Evolutionary conservation across 2,797 vertebrate genomes (phyloP), one percentile per base, ranked within the genome.

Genomic region (Monodelphis domestica): DNA sequence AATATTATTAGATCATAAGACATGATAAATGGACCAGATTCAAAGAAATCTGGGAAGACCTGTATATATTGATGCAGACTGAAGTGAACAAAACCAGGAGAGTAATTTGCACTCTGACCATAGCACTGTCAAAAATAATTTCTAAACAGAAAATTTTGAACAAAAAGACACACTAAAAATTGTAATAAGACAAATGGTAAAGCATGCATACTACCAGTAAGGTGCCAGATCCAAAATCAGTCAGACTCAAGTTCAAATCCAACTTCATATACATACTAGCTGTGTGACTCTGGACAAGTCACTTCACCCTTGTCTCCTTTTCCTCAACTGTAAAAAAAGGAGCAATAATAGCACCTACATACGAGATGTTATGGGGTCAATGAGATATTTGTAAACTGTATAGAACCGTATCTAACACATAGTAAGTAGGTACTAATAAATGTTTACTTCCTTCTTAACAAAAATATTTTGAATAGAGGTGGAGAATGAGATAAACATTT

Each of bases 271-370:
- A 88, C 33, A 92, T 53, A 70, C 10, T 15, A 87, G 89, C 21
- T 2, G 21, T 38, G 17, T 38, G n/a, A 5, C n/a, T 24, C 70
- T 78, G 38, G n/a, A 26, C 51, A 89, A 91, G 91, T 15, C 12
- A 54, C n/a, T 54, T 59, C 91, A 53, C 3, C 33, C 63, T 54
- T 55, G 29, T 21, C 57, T 92, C 54, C 9, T 15, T 96, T 91
- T 90, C 87, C 90, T 90, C 88, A 87, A 92, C 56, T 57, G 7
- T 56, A 91, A 92, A 95, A 89, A n/a, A 12, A n/a, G 30, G 11
- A 53, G 38, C n/a, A 45, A 24, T 51, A 70, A 30, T 3, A 87
- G 28, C 54, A 29, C 12, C 94, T 78, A 70, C 10, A 12, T 92
- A 52, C 21, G 1, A 53, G 24, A 15, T 94, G n/a, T 17, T 89